A percentile compares a stretch with the other conserved stretches of the same genome.
These are phyloP conservation scores for Tiliacea aurago DNA, from an alignment of 2,888 invertebrate genomes.

Conservation along the genomic window DNA sequence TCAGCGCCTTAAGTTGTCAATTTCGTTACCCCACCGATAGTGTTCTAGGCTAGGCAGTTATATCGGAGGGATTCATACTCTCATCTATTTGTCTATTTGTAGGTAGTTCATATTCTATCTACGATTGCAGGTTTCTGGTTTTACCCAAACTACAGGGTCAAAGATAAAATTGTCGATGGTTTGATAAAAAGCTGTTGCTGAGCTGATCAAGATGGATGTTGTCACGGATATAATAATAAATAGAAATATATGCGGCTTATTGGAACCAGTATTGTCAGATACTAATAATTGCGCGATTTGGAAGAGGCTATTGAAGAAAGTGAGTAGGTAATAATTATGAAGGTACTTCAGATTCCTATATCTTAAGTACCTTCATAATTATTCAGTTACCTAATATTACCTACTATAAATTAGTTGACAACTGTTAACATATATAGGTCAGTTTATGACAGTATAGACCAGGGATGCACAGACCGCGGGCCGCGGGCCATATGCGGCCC, in stretches of 20 bases:
- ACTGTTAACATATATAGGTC: constrained; percentile 8
- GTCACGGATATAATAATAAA: background rate
- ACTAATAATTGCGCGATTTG: constrained; percentile 10
- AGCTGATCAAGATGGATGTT: constrained; percentile 5
- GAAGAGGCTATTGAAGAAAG: constrained; percentile 29
- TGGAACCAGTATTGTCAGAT: constrained; percentile 14
- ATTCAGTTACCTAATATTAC: too few relatives aligned
- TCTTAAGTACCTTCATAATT: too few relatives aligned
- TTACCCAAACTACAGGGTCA: constrained; percentile 1
- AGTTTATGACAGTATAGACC: background rate
- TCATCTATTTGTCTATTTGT: too few relatives aligned
- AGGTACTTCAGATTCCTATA: too few relatives aligned
- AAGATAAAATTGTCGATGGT: background rate
- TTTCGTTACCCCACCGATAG: too few relatives aligned
- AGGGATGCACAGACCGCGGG: too few relatives aligned
- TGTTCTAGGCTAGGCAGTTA: too few relatives aligned
- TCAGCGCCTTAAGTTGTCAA: too few relatives aligned
- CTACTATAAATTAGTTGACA: background rate
- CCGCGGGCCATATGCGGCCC: too few relatives aligned
- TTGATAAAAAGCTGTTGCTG: constrained; percentile 9
- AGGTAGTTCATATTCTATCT: too few relatives aligned
- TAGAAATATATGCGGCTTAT: too few relatives aligned
- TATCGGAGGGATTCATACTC: too few relatives aligned
- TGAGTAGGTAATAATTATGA: background rate
- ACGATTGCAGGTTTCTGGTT: background rate